These are phyloP conservation scores for Ictalurus furcatus DNA, from an alignment of 2,113 vertebrate genomes.

Conservation along the genomic window DNA sequence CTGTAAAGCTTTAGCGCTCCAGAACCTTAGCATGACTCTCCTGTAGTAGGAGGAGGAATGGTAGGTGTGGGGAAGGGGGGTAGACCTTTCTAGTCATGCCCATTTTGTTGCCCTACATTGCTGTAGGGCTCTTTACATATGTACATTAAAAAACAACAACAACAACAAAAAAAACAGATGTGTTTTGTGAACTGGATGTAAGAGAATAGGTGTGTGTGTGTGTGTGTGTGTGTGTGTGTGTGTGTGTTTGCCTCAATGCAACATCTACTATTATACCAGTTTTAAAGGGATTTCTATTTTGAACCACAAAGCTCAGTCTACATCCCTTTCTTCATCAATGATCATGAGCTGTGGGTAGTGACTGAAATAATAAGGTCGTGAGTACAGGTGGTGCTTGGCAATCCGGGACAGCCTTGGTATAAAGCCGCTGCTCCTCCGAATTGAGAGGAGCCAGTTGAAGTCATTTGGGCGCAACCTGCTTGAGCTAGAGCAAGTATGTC, in stretches of 20 bases:
- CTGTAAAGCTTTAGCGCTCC: background rate
- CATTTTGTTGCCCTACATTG: background rate
- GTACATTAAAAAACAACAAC: no score
- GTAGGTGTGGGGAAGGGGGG: background rate
- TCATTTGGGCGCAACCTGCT: background rate
- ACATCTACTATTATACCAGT: background rate
- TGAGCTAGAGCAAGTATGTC: background rate
- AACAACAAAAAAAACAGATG: background rate
- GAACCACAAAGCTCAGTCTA: background rate
- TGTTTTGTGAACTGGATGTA: background rate
- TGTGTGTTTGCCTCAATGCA: background rate
- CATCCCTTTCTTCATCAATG: background rate
- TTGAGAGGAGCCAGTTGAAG: background rate
- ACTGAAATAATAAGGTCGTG: background rate
- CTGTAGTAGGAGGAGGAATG: background rate
- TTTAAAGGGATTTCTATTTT: background rate
- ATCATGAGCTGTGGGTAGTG: background rate
- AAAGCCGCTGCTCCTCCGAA: background rate
- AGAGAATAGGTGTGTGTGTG: background rate
- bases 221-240: no score
- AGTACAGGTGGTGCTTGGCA: slow-evolving; percentile 1
- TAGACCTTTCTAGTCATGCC: background rate
- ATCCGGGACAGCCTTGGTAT: background rate
- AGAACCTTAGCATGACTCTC: background rate
- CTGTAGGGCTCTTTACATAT: background rate